These are phyloP conservation scores for Sebastes trivittatus DNA, from an alignment of 2,797 vertebrate genomes.

Conservation along the genomic window DNA sequence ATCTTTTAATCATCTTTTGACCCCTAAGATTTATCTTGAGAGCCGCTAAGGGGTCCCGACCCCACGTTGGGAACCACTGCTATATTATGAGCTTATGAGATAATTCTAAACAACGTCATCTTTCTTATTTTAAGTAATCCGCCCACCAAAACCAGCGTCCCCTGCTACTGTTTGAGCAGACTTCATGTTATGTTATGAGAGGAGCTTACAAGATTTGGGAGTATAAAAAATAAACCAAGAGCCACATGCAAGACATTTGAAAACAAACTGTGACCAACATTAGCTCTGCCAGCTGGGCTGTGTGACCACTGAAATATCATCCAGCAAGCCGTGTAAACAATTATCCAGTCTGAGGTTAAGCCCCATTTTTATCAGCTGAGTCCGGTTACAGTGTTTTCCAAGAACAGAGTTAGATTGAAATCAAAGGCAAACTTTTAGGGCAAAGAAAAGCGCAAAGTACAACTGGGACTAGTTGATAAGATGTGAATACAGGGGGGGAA, in stretches of 20 bases:
- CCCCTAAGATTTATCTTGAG: no score
- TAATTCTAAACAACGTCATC: not conserved
- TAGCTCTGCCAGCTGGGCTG: slow-evolving; percentile 1
- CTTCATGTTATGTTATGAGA: not conserved
- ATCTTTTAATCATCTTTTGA: not conserved
- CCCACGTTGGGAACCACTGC: not conserved
- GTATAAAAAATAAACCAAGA: slow-evolving; percentile 24
- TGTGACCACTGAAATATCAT: slow-evolving; percentile 35
- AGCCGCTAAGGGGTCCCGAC: no score
- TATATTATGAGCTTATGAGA: not conserved
- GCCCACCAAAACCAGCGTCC: not conserved
- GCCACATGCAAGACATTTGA: slow-evolving; percentile 21
- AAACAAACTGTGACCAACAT: slow-evolving; percentile 35
- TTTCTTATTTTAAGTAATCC: slow-evolving; percentile 3
- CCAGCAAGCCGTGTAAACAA: slow-evolving; percentile 60
- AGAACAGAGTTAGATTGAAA: slow-evolving; percentile 27
- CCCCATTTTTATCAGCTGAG: slow-evolving; percentile 61
- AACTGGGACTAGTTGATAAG: slow-evolving; percentile 9
- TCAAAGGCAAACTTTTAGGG: slow-evolving; percentile 15
- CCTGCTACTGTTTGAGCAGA: slow-evolving; percentile 5
- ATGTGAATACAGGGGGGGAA: not conserved
- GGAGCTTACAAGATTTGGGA: slow-evolving; percentile 25
- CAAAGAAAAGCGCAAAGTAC: not conserved
- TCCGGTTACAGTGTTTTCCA: slow-evolving; percentile 51
- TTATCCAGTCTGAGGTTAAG: slow-evolving; percentile 56